Percentiles rank a stretch among this genome's conserved stretches.
Evolutionary conservation across 2,113 vertebrate species (phyloP).

Genomic region (Heptranchias perlo): DNA sequence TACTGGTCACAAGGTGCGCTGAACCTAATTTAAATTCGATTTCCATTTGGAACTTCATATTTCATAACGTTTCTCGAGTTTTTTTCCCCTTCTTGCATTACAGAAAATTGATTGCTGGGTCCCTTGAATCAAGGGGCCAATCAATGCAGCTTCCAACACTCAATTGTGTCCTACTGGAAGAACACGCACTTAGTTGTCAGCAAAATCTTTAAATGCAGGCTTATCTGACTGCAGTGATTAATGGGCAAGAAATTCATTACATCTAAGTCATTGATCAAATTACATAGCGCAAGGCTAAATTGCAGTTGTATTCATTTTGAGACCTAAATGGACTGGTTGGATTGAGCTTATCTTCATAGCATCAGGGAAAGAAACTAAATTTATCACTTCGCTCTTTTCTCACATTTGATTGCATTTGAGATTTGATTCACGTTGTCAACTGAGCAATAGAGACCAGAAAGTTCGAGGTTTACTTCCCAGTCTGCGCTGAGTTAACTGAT

Average conservation of each 20-base stretch:
- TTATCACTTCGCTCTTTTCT: neutral
- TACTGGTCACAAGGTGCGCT: neutral
- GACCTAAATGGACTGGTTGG: slow-evolving; percentile 19
- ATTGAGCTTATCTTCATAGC: neutral
- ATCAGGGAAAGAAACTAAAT: neutral
- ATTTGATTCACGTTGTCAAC: neutral
- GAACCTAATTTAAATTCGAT: neutral
- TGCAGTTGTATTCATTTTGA: slow-evolving; percentile 23
- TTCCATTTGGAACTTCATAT: slow-evolving; percentile 10
- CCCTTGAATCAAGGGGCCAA: neutral
- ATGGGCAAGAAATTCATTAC: slow-evolving; percentile 24
- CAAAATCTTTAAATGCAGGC: neutral
- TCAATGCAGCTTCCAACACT: neutral
- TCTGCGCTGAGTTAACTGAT: no score
- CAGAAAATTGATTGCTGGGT: neutral
- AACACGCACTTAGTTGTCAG: neutral
- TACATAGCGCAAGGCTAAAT: slow-evolving; percentile 3
- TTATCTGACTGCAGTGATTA: slow-evolving; percentile 34
- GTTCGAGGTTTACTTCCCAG: neutral
- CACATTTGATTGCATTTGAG: neutral
- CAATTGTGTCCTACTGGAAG: neutral
- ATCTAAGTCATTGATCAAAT: slow-evolving; percentile 38
- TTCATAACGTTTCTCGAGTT: neutral
- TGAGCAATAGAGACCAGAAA: neutral
- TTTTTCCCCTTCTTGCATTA: neutral